phyloP scores from a whole-genome alignment of 2,797 vertebrate species.

The Notamacropus eugenii region DNA sequence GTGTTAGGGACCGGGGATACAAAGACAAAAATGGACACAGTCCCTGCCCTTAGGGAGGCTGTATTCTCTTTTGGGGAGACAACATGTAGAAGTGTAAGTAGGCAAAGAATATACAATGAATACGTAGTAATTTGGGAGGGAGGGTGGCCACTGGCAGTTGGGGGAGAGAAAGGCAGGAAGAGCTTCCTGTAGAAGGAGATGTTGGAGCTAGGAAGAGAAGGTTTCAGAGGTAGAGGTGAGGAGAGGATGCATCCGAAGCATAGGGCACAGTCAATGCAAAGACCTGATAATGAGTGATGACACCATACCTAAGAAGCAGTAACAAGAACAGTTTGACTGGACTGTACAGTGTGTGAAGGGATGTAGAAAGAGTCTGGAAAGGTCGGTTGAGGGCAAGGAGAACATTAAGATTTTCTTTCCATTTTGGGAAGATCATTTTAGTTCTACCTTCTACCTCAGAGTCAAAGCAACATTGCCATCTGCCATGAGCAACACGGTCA shows the following conservation, averaged over 20 bases:
- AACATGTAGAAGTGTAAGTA: too few relatives aligned
- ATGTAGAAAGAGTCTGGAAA: not conserved
- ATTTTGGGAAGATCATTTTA: not conserved
- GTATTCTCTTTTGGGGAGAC: too few relatives aligned
- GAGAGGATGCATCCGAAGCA: too few relatives aligned
- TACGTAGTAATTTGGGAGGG: not conserved
- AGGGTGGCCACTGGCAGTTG: not conserved
- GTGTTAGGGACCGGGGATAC: not conserved
- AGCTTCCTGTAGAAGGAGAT: not conserved
- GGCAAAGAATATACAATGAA: not conserved
- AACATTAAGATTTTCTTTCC: not conserved
- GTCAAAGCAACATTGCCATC: not conserved
- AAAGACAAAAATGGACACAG: not conserved
- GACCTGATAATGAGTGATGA: too few relatives aligned
- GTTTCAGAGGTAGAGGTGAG: not conserved
- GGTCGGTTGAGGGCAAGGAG: not conserved
- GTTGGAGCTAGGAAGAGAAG: not conserved
- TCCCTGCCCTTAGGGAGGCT: too few relatives aligned
- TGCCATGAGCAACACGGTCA: not conserved
- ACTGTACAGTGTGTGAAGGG: not conserved
- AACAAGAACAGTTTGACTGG: not conserved
- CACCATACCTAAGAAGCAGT: not conserved
- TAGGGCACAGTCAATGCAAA: not conserved
- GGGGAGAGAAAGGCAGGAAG: not conserved
- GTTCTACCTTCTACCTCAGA: not conserved